Base-by-base conservation (phyloP, 2,113 vertebrate genomes). In the Phalacrocorax pelagicus region DNA sequence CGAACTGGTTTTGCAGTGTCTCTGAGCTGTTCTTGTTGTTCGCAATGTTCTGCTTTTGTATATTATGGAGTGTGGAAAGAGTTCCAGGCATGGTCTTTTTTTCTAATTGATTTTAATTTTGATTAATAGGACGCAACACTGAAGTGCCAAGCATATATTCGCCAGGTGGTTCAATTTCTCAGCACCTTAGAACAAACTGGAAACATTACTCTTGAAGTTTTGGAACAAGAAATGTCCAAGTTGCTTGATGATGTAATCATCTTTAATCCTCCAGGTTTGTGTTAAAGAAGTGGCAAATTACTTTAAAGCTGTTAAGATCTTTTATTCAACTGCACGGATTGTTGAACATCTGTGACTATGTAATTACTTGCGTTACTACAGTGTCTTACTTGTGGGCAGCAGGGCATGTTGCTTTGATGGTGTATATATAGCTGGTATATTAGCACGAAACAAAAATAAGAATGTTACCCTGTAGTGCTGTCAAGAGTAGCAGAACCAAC, bases 181-280 rank as follows among this genome's bases (percentile, higher is more conserved):
- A 98, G 98, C 83, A 97, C 97, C 84, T 96, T 99, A 96, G 99
- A 99, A 82, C 99, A 99, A 94, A 98, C 97, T 32, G 98, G 99
- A 44, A 98, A 98, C 94, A 98, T 99, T 90, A 98, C 97, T 63
- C 97, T 99, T 89, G 94, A 92, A n/a, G 96, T 96, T 58, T 96
- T 99, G 89, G 99, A 99, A 74, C 98, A 98, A 88, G 99, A 99
- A 95, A 98, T 99, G 98, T 98, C 98, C 95, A 98, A 98, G 57
- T 96, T 99, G 63, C 97, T 99, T 36, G 99, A 99, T 93, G 98
- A 98, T 67, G 96, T 99, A 57, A 96, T 99, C 71, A 86, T 98
- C 85, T 99, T 99, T 96, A 99, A 98, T 97, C 99, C 99, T 18
- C 98, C 99, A 88, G 99, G 99, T 99, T 84, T 96, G 98, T 97